Base-by-base conservation (phyloP, 1,140 invertebrate species). In the Drosophila cardini region DNA sequence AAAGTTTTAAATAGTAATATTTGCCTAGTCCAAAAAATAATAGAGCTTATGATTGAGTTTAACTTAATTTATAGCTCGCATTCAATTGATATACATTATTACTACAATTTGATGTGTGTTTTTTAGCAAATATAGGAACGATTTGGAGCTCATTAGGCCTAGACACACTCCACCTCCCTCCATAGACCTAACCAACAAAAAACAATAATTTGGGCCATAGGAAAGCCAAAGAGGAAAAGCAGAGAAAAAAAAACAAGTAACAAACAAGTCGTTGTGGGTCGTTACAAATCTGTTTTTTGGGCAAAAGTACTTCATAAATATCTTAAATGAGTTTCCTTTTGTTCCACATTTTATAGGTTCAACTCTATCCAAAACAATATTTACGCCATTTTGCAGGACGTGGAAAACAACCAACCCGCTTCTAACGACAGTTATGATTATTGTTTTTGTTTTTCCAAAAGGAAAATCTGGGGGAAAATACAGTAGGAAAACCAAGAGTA, bases 251-350 rank as follows among this genome's bases (percentile, higher is more conserved):
- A 16, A 67, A 43, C 36, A 58, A 50, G 55, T n/a, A 40, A 42
- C 43, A 72, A 67, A 58, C 70, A 72, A 72, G 53, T 60, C 48
- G 64, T 30, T 55, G 32, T 30, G 63, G 63, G 60, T 82, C 58
- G 74, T 76, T 81, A 78, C 80, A 60, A 87, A 79, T 76, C 76
- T 69, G 21, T 26, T 26, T 60, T 68, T 55, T 55, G 15, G 42
- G 64, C 18, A 71, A 82, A 26, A 86, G 79, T 74, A 83, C 79
- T 87, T 86, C 72, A 87, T 87, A 86, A 86, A 86, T 87, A 86
- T 87, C 83, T 80, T 80, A 80, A 80, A 78, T 85, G 81, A 85
- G 72, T 76, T 86, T 82, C 69, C 65, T 71, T 69, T 83, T 86
- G 83, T 87, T 86, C 72, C 79, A 82, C 43, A 87, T 87, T 79